Evolutionary conservation across 2,113 vertebrate genomes (phyloP), one percentile per base, ranked within the genome.

Genomic region (Cairina moschata): DNA sequence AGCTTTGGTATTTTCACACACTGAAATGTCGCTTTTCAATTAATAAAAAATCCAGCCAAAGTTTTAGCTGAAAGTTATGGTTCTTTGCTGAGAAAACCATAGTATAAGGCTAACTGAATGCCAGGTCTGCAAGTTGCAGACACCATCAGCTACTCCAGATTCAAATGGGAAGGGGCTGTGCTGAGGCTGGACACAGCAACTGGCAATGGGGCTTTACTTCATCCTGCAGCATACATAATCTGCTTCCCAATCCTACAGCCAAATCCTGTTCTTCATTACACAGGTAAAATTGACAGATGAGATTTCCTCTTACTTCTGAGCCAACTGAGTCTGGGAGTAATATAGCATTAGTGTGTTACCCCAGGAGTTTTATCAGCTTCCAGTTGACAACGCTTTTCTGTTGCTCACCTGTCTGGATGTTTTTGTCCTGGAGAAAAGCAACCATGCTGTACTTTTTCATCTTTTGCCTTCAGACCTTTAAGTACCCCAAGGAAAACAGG

Each of bases 181-280:
- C 85, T 65, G 83, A 32, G 58, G 7, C 56, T 82, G 91, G 91
- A 77, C 73, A 10, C 0, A 46, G 54, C 58, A 71, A n/a, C 21
- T 18, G 77, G 85, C 54, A 42, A 13, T 0, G 1, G 63, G 77
- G 56, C 55, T 95, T 90, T 63, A 60, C 82, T 92, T 56, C 26
- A 8, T 86, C 79, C 81, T 66, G 63, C 65, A 92, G 77, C 76
- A 95, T 80, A 88, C 9, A 7, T 76, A 56, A 83, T 32, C 83
- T 55, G 38, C 67, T 93, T 93, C 91, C 89, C 89, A 83, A 13
- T 58, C 85, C 90, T 63, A 65, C 71, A 59, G 80, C 90, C 91
- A 95, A 92, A 96, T 87, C 72, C 95, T 94, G 82, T 66, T 96
- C 94, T 96, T 91, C 91, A 92, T 96, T 90, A 91, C 63, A 25